A percentile compares a stretch with the other conserved stretches of the same genome.
These are phyloP conservation scores for Tragelaphus imberbis DNA, from an alignment of 2,113 vertebrate genomes.

Conservation along the genomic window DNA sequence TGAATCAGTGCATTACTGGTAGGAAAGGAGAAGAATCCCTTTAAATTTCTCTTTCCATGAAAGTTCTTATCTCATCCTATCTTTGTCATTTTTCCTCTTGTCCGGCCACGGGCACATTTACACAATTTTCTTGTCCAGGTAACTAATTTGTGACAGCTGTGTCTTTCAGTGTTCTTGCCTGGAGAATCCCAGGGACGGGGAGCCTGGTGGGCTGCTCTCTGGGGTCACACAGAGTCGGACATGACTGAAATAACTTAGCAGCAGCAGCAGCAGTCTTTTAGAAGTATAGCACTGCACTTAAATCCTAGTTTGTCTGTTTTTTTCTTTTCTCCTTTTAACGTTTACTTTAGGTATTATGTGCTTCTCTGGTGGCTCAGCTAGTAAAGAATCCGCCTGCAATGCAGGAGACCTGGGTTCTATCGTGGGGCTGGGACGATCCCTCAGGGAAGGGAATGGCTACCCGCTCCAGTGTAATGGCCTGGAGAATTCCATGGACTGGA, in stretches of 20 bases:
- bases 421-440: rapidly evolving
- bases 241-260: too few relatives aligned
- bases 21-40: neutral
- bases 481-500: neutral
- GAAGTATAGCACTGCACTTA: neutral
- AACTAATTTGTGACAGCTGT: neutral
- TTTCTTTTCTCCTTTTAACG: neutral
- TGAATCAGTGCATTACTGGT: neutral
- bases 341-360: neutral
- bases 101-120: neutral
- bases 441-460: neutral
- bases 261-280: neutral
- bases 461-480: neutral
- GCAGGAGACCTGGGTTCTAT: neutral
- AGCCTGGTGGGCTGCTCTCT: too few relatives aligned
- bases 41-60: neutral
- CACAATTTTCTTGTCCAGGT: neutral
- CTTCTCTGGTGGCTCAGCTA: too few relatives aligned
- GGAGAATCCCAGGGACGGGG: too few relatives aligned
- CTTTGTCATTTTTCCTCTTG: neutral
- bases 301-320: neutral
- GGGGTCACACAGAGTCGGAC: too few relatives aligned
- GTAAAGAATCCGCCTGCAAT: too few relatives aligned
- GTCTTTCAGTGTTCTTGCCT: neutral
- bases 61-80: neutral